Evolutionary conservation across 2,797 vertebrate species (phyloP), one percentile per base, ranked within the genome.

Genomic region (Fundulus diaphanus): DNA sequence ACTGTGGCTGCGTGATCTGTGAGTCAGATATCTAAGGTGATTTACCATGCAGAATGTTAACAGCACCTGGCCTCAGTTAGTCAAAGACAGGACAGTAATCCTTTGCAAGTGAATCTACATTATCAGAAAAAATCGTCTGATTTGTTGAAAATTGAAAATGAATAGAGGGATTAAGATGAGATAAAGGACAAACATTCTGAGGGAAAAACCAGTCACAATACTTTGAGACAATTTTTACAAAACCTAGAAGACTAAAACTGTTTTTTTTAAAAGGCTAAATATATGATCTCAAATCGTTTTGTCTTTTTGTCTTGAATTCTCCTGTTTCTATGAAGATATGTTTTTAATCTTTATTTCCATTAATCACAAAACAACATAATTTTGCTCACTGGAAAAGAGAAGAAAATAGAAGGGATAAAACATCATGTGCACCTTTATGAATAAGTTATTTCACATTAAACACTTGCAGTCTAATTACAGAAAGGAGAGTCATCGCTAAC

Each of bases 1-100:
- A 67, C 27, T 52, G 67, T 52, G 51, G 22, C 33, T 73, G 66
- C 74, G 57, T 73, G 77, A 83, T 86, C 48, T 72, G 42, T 71
- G 70, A 76, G 68, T 81, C 80, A 84, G 83, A 82, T 85, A 74
- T 81, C 82, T 68, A 48, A 80, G 79, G 76, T 81, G 76, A 82
- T 87, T 78, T 85, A 22, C 73, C 52, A 27, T 73, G 71, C 68
- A 44, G 80, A 27, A 49, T 51, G 61, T 67, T 49, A 82, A 77
- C 70, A 51, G 71, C 77, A 84, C 73, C 81, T 79, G 79, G 81
- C 42, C 74, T 69, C 65, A 61, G 67, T 70, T 48, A 71, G 68
- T 67, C 27, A 54, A 18, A 20, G 29, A 40, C 13, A 54, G 49
- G 59, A 68, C 35, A 13, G 37, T 74, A 54, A 65, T 57, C 48